phyloP scores from a whole-genome alignment of 2,113 vertebrate genomes.

The human region DNA sequence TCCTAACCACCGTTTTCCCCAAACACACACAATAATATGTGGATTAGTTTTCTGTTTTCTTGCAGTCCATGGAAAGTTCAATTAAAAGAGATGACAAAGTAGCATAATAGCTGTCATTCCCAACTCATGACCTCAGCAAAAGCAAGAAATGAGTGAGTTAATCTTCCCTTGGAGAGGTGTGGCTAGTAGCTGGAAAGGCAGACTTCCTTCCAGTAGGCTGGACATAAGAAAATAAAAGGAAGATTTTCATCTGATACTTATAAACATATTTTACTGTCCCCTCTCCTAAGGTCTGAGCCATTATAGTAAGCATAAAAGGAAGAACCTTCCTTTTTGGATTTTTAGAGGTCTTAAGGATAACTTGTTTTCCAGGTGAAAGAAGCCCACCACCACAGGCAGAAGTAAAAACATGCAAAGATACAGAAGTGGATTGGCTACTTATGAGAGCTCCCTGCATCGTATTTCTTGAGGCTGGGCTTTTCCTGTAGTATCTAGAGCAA shows the following conservation, averaged over 20 bases:
- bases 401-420: background rate
- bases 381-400: background rate
- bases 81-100: background rate
- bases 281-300: background rate
- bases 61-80: background rate
- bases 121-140: background rate
- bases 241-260: background rate
- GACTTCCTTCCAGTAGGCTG: background rate
- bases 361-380: background rate
- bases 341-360: background rate
- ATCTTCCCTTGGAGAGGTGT: background rate
- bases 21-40: background rate
- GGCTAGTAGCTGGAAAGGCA: background rate
- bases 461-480: background rate
- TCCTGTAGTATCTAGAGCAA: background rate
- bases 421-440: too few species aligned
- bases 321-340: background rate
- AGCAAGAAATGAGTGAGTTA: background rate
- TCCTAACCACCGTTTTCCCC: background rate
- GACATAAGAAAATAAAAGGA: constrained; percentile 20
- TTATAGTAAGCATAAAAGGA: background rate
- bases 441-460: background rate
- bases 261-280: background rate
- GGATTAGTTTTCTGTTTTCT: background rate
- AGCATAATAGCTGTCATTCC: background rate